phyloP scores from a whole-genome alignment of 1,140 invertebrate species.

The Diabrotica virgifera region DNA sequence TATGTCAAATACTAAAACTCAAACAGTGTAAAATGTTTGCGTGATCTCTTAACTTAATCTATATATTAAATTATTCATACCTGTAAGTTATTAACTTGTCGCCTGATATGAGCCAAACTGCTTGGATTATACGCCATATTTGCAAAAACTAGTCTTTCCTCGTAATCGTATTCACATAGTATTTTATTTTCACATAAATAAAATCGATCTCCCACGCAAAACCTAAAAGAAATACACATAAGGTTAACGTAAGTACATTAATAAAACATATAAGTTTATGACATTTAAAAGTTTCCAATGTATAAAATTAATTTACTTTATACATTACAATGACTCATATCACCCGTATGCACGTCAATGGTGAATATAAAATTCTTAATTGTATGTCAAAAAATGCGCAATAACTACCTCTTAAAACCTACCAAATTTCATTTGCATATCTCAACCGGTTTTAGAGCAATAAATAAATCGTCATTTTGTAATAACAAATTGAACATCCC shows the following conservation, averaged over 20 bases:
- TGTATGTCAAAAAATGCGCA: no score
- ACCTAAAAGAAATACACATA: constrained; percentile 60
- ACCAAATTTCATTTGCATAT: no score
- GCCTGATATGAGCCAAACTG: constrained; percentile 80
- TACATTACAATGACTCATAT: no score
- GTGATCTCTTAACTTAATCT: background rate
- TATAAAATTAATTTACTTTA: no score
- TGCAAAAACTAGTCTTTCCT: constrained; percentile 84
- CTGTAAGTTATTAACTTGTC: constrained; percentile 77
- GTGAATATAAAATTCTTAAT: no score
- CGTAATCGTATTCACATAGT: constrained; percentile 91
- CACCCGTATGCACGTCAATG: no score
- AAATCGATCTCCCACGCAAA: constrained; percentile 91
- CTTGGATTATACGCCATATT: constrained; percentile 86
- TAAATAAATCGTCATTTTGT: no score
- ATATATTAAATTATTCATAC: constrained; percentile 47
- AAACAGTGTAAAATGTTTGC: no score
- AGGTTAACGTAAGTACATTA: background rate
- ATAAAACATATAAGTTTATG: background rate
- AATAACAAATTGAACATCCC: no score
- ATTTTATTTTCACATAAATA: constrained; percentile 93
- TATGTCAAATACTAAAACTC: constrained; percentile 20
- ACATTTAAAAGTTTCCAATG: no score
- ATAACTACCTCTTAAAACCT: no score
- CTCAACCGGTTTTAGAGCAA: no score